Base-by-base conservation (phyloP, 2,797 vertebrate genomes). In the Gallinago stenura region DNA sequence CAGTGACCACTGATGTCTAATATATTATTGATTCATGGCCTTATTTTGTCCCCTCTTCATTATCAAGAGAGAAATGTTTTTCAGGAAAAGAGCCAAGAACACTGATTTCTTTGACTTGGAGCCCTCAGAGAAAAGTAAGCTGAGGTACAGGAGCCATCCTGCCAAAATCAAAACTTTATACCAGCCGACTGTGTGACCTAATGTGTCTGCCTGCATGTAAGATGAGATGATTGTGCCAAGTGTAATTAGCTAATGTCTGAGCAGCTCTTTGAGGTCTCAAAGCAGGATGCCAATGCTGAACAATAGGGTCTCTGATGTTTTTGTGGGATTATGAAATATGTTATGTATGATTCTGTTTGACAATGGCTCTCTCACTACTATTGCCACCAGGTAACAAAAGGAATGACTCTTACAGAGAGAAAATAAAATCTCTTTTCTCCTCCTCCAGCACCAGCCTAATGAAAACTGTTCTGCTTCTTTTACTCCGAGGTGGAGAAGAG, bases 231-330 rank as follows among this genome's bases (percentile, higher is more conserved):
- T 70, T 83, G 25, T 71, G 37, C 69, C 72, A 86, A 78, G 60
- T 81, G 57, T 75, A 54, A 95, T 95, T 92, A 89, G 65, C 79
- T 95, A 71, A 85, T 75, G 72, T 83, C 91, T 94, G 87, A 91
- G 60, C 53, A 93, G 48, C 86, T 51, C 51, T 93, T 33, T 24
- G 60, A 90, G 57, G 22, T 73, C 65, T 76, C 45, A 86, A 69
- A 85, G 45, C 76, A 89, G 79, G 85, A 91, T 86, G 33, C 45
- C 51, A 37, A 4, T 71, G 41, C 14, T 78, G 65, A 88, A 58
- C 28, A 26, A 54, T 50, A 61, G 37, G 28, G 33, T 68, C 31
- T 89, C n/a, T 83, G 60, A 77, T 45, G 61, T 22, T 73, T 93
- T 83, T 76, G 31, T 80, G 39, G 45, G 50, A 75, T 71, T 43